A percentile compares a stretch with the other conserved stretches of the same genome.
These are phyloP conservation scores for Trichonephila clavipes DNA, from an alignment of 1,140 invertebrate genomes.

Conservation along the genomic window DNA sequence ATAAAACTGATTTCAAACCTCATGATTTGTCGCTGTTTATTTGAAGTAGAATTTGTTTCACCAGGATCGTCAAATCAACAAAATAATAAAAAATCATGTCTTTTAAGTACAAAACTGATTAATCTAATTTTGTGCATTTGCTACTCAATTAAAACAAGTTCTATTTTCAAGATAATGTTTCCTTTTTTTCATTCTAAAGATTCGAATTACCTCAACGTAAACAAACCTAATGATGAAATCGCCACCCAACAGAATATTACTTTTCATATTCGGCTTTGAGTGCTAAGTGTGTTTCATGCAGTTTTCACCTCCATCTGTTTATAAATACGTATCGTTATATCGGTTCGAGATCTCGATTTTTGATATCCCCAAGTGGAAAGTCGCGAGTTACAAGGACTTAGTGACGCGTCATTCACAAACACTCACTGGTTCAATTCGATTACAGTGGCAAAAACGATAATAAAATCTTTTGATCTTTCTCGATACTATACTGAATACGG, in stretches of 20 bases:
- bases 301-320: slow-evolving; percentile 12
- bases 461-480: not conserved
- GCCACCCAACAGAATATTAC: not conserved
- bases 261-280: not conserved
- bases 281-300: not conserved
- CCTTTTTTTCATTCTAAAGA: no score
- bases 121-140: no score
- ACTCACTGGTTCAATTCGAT: slow-evolving; percentile 20
- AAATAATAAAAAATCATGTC: no score
- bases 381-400: slow-evolving; percentile 20
- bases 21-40: no score
- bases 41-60: no score
- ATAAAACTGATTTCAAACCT: no score
- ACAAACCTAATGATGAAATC: no score
- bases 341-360: not conserved
- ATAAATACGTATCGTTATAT: not conserved
- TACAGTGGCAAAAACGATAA: not conserved
- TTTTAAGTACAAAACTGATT: no score
- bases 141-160: no score
- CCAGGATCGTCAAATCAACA: no score
- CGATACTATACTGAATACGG: not conserved
- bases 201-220: no score
- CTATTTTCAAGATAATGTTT: no score
- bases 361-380: not conserved
- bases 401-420: slow-evolving; percentile 3